These are phyloP conservation scores for Emys orbicularis DNA, from an alignment of 2,797 vertebrate species.

Conservation along the genomic window DNA sequence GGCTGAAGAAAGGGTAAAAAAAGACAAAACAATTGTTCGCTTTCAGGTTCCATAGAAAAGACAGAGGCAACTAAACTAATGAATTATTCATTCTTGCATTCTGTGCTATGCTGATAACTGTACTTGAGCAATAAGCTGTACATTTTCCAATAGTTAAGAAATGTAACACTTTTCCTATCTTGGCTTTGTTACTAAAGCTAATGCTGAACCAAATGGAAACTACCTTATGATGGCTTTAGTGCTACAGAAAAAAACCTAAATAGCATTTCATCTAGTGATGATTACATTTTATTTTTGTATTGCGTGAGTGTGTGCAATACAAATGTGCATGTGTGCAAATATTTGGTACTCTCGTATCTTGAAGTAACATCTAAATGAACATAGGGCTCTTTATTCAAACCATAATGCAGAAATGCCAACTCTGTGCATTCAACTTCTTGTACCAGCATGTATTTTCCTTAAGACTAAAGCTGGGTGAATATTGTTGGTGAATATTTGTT, in stretches of 20 bases:
- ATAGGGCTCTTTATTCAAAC: constrained; percentile 19
- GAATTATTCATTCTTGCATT: constrained; percentile 39
- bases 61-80: constrained; percentile 10
- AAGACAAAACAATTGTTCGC: constrained; percentile 34
- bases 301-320: neutral
- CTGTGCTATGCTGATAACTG: constrained; percentile 28
- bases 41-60: constrained; percentile 43
- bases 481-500: neutral
- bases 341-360: neutral
- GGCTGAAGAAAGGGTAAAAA: constrained; percentile 38
- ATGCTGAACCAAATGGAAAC: neutral
- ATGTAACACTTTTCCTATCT: neutral
- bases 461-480: neutral
- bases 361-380: constrained; percentile 2
- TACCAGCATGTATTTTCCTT: neutral
- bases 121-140: constrained; percentile 24
- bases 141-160: neutral
- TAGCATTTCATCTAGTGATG: neutral
- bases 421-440: neutral
- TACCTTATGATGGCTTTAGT: neutral
- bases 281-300: constrained; percentile 25
- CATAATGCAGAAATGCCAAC: neutral
- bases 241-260: neutral
- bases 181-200: neutral
- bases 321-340: neutral